Evolutionary conservation across 2,113 vertebrate species (phyloP).

Genomic region (Butorides virescens): DNA sequence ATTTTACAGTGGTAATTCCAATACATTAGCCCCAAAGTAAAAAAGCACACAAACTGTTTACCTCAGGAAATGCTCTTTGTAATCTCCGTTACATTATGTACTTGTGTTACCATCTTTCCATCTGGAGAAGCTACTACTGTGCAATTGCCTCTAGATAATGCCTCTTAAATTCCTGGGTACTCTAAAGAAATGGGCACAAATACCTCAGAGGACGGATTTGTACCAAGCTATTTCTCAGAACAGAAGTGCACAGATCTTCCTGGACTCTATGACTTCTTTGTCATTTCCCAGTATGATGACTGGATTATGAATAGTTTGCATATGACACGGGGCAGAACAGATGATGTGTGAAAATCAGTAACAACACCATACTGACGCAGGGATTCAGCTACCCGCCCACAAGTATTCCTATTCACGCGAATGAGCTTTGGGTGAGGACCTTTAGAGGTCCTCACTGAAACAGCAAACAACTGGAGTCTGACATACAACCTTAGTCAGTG

Average conservation of each 20-base stretch:
- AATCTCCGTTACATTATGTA: not conserved
- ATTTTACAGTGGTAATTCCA: not conserved
- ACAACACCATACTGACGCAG: not conserved
- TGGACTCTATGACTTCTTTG: not conserved
- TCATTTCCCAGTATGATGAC: not conserved
- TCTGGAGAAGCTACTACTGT: not conserved
- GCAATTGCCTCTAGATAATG: not conserved
- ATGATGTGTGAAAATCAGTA: not conserved
- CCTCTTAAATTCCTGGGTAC: not conserved
- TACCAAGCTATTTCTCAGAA: not conserved
- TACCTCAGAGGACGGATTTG: not conserved
- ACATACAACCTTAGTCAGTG: not conserved
- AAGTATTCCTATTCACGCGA: not conserved
- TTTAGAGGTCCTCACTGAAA: not conserved
- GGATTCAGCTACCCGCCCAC: not conserved
- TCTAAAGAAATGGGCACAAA: not conserved
- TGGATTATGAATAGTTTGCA: not conserved
- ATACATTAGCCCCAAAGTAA: not conserved
- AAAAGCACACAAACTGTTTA: not conserved
- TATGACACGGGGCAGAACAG: not conserved
- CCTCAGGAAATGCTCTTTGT: not conserved
- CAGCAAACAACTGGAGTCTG: not conserved
- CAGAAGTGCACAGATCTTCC: not conserved
- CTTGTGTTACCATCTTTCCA: not conserved
- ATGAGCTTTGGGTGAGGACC: not conserved